These are phyloP conservation scores for Rhysida immarginata DNA, from an alignment of 1,140 invertebrate species.

Conservation along the genomic window DNA sequence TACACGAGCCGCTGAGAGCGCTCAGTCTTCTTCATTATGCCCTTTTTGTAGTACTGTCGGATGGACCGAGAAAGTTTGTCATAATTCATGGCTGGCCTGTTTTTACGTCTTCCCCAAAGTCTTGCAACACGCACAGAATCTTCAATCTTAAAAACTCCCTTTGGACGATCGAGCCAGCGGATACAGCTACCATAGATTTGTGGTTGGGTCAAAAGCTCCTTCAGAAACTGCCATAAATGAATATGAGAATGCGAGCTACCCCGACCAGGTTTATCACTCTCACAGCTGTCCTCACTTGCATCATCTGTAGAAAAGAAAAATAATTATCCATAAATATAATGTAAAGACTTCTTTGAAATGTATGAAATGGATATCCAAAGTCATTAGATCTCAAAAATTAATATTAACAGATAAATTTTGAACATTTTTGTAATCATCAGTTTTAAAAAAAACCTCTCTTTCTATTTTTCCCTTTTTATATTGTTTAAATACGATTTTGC, in stretches of 20 bases:
- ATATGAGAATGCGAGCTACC: conserved; percentile 51
- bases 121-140: conserved; percentile 89
- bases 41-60: conserved; percentile 98
- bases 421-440: no score
- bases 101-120: conserved; percentile 93
- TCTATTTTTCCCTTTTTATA: no score
- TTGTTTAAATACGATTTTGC: no score
- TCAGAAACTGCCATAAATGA: conserved; percentile 98
- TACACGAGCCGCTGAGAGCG: conserved; percentile 95
- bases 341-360: no score
- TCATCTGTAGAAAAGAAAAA: conserved; percentile 34
- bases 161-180: conserved; percentile 83
- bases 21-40: conserved; percentile 99
- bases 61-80: conserved; percentile 96
- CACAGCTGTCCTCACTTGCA: conserved; percentile 15
- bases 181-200: conserved; percentile 81
- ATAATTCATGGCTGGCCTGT: conserved; percentile 98
- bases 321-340: no score
- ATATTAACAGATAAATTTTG: no score
- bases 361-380: no score
- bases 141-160: conserved; percentile 98
- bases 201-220: conserved; percentile 78
- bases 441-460: no score
- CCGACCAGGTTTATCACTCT: conserved; percentile 22
- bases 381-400: no score